phyloP scores from a whole-genome alignment of 2,888 invertebrate species.

The Tigriopus californicus region DNA sequence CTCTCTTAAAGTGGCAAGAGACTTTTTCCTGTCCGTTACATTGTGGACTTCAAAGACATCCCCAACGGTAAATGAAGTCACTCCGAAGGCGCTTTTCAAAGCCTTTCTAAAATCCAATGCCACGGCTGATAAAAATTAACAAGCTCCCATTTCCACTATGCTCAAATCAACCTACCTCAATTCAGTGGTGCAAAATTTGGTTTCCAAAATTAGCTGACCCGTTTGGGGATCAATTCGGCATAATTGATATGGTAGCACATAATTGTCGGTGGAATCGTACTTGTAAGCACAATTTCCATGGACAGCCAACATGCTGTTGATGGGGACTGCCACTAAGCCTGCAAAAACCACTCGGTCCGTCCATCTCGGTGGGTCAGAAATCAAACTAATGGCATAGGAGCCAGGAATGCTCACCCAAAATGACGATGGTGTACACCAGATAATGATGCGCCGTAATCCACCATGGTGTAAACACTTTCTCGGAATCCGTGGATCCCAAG shows the following conservation, averaged over 20 bases:
- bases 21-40: no score
- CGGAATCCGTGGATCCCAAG: neutral
- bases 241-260: neutral
- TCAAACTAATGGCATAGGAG: no score
- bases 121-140: no score
- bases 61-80: no score
- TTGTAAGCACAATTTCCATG: neutral
- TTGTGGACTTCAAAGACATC: no score
- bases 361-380: no score
- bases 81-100: no score
- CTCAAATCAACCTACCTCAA: no score
- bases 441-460: conserved; percentile 14
- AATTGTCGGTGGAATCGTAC: neutral
- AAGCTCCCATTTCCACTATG: no score
- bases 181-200: neutral
- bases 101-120: no score
- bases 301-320: neutral
- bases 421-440: neutral
- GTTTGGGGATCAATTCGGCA: neutral
- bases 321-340: neutral
- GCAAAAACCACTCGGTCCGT: no score
- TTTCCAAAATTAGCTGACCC: neutral
- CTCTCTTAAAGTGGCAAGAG: no score
- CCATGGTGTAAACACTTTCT: conserved; percentile 11
- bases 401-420: neutral